Base-by-base conservation (phyloP, 2,888 invertebrate species). In the Synanthedon tipuliformis region DNA sequence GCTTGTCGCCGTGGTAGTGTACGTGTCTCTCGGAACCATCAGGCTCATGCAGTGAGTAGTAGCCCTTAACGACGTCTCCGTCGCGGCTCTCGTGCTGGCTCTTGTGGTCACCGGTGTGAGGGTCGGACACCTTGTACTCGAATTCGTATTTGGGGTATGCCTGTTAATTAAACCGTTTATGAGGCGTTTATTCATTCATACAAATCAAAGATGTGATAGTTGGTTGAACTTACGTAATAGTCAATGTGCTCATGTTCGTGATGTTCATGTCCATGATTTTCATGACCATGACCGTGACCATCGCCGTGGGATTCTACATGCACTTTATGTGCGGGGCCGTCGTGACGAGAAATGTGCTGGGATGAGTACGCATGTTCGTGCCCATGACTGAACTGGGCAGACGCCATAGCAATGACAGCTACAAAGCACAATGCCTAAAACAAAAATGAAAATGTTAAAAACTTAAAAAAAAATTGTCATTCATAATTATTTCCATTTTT, bases 31-130 rank as follows among this genome's bases (percentile, higher is more conserved):
- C 69, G 62, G 86, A 81, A 57, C 89, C 89, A 55, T 84, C 85
- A 40, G 89, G 82, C 62, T 89, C 84, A 60, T 86, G 81, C 52
- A 89, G 73, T 40, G 81, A 78, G 71, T 90, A 90, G 65, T 87
- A 63, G 45, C 90, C 90, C 68, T 87, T 82, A 52, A 90, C 90
- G 40, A 78, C 81, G 62, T 89, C 85, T 3, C 90, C 90, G 67
- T 88, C 84, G 53, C 81, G 76, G 57, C 76, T 72, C 68, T 89
- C 88, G 49, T 78, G 71, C 67, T 84, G 84, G 50, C 73, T 68
- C 68, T 86, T 84, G 61, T 72, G 66, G 66, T 88, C 88, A n/a
- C 85, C 85, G 54, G 88, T 88, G 67, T 86, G 81, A 41, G 73
- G 76, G 65, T 88, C 88, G 55, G 75, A 69, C 41, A 88, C 88